Evolutionary conservation across 2,113 vertebrate genomes (phyloP), one percentile per base, ranked within the genome.

Genomic region (Pachycephala philippinensis): DNA sequence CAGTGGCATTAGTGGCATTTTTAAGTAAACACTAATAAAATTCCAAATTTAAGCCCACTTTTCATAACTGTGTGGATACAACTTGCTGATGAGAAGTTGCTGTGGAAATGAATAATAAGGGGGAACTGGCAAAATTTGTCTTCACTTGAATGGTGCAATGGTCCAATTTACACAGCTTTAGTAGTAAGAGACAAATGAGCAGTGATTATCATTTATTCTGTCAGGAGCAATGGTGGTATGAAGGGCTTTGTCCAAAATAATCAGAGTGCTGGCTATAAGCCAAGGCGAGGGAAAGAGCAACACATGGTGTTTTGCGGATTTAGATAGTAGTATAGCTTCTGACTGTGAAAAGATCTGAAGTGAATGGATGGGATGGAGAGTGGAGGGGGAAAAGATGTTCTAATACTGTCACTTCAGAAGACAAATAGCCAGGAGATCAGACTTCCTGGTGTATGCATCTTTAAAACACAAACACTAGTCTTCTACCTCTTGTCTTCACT

Each of bases 231-330:
- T 47, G 81, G 77, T 89, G 53, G 53, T 87, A 63, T 74, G 64
- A 96, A 94, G 60, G 79, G 56, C 71, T 92, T 56, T 93, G 76
- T 84, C 90, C 86, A 92, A 92, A 96, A 90, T 28, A 94, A 93
- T 94, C 85, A 90, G 81, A 24, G 47, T 24, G 15, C 9, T 93
- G 92, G 94, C 77, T 87, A 59, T 35, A 92, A 71, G 72, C 76
- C 96, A 96, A 66, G 69, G n/a, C 21, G 21, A 83, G 60, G 44
- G 49, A 69, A 89, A 89, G 52, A 84, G 42, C 75, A 94, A 71
- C 83, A 92, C 77, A 69, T 84, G 85, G 85, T 59, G 68, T 45
- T 92, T 57, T 84, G 83, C 0, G 0, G 69, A 84, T 91, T 79
- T 79, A 65, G 68, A 57, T 7, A 68, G 52, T 53, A 72, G 64